A percentile compares a stretch with the other conserved stretches of the same genome.
These are phyloP conservation scores for Nyctereutes procyonoides DNA, from an alignment of 2,113 vertebrate species.

Conservation along the genomic window DNA sequence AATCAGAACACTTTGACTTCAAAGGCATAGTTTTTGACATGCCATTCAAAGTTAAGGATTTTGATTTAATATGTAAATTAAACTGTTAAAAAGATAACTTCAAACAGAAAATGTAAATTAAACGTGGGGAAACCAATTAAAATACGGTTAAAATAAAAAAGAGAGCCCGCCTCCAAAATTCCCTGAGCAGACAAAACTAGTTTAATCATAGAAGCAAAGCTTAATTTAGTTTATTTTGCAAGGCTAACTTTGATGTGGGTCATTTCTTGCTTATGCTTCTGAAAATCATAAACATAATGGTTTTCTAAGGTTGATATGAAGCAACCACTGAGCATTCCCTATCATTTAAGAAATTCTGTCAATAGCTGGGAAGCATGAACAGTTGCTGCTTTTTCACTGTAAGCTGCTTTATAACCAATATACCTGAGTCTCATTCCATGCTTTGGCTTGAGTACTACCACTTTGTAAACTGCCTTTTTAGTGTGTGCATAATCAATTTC, in stretches of 20 bases:
- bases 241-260: background rate
- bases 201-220: background rate
- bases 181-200: background rate
- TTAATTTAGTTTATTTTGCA: background rate
- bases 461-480: background rate
- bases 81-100: background rate
- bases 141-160: background rate
- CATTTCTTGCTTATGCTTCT: background rate
- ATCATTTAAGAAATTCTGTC: background rate
- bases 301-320: background rate
- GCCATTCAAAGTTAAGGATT: background rate
- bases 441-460: background rate
- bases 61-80: conserved; percentile 22
- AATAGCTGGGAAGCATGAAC: background rate
- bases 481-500: background rate
- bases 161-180: background rate
- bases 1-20: background rate
- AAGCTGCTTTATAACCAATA: background rate
- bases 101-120: conserved; percentile 42
- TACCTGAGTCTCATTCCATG: background rate
- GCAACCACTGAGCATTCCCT: background rate
- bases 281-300: background rate
- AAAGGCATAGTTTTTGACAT: background rate
- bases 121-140: conserved; percentile 2
- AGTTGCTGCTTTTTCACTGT: background rate